Evolutionary conservation across 2,113 vertebrate genomes (phyloP).

Genomic region (Terrapene triunguis): DNA sequence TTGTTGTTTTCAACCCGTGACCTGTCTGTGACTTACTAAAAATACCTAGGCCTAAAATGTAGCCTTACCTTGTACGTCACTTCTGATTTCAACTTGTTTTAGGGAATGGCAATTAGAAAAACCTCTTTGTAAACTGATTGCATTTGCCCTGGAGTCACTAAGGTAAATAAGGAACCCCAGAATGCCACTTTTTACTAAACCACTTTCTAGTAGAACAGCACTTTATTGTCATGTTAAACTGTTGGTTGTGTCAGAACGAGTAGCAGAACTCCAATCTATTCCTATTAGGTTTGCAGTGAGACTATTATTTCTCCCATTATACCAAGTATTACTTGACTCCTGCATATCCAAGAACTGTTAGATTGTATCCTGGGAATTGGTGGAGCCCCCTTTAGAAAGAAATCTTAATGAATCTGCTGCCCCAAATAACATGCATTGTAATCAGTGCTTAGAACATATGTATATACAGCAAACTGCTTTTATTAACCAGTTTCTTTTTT

Average conservation of each 20-base stretch:
- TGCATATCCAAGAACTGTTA: neutral
- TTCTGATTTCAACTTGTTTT: neutral
- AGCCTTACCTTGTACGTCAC: neutral
- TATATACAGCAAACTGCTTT: neutral
- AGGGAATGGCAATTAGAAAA: neutral
- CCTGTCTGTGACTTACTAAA: too few relatives aligned
- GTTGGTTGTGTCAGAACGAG: neutral
- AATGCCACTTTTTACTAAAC: neutral
- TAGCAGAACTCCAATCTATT: neutral
- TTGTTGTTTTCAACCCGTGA: too few relatives aligned
- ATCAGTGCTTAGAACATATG: neutral
- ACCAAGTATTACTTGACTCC: neutral
- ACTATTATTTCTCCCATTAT: fast-evolving
- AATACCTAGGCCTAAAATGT: neutral
- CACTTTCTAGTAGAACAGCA: neutral
- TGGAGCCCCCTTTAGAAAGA: neutral
- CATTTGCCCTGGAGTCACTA: neutral
- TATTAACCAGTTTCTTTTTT: neutral
- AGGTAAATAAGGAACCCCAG: neutral
- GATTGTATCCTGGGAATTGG: neutral
- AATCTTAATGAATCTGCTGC: neutral
- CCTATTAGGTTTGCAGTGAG: neutral
- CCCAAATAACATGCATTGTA: neutral
- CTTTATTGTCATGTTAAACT: neutral
- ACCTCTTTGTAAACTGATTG: neutral